Conservation (phyloP, 2,888 invertebrate species). For the Thysanoteuthis rhombus region DNA sequence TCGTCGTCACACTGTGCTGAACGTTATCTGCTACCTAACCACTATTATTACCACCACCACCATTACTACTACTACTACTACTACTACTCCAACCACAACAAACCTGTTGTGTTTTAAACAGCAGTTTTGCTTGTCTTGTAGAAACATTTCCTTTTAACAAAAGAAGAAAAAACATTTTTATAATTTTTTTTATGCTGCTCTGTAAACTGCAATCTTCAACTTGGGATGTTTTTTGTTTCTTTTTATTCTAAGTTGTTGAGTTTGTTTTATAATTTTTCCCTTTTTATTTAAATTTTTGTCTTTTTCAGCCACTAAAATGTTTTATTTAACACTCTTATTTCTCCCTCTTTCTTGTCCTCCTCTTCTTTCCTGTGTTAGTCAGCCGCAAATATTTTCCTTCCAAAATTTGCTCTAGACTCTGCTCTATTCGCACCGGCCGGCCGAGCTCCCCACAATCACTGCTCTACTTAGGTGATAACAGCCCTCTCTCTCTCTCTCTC, state of each 20-base stretch:
- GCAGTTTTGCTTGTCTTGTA: slow-evolving; percentile 24
- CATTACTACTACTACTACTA: not conserved
- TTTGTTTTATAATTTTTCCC: not conserved
- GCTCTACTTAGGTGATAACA: not conserved
- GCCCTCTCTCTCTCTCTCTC: not conserved
- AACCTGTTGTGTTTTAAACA: slow-evolving; percentile 30
- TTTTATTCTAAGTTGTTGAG: slow-evolving; percentile 12
- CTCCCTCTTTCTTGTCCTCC: not conserved
- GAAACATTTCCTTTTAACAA: not conserved
- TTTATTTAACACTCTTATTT: not conserved
- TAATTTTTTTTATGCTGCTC: not conserved
- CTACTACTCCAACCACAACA: not conserved
- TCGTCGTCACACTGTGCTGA: slow-evolving; percentile 12
- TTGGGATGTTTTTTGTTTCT: not conserved
- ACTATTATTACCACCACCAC: not conserved
- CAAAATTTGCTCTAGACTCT: not conserved
- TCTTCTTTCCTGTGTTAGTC: not conserved
- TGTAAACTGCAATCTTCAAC: not conserved
- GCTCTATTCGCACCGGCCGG: not conserved
- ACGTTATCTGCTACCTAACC: not conserved
- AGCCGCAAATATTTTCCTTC: not conserved
- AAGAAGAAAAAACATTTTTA: not conserved
- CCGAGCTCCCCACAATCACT: slow-evolving; percentile 12
- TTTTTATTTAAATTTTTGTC: not conserved
- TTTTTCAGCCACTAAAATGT: not conserved